These are phyloP conservation scores for Scylla paramamosain DNA, from an alignment of 1,140 invertebrate species.

Conservation along the genomic window DNA sequence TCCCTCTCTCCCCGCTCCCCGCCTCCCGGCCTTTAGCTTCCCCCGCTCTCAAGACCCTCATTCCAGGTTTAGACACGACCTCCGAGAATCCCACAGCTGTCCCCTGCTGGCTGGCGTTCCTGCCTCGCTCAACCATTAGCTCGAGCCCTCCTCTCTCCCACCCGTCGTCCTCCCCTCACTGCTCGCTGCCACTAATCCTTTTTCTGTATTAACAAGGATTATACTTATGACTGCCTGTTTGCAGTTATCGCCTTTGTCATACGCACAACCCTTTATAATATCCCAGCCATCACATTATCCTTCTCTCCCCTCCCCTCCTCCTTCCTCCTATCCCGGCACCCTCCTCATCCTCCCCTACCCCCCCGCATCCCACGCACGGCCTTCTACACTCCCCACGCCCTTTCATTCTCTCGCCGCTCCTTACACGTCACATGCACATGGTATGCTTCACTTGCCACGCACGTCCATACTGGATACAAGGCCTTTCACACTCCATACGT, in stretches of 20 bases:
- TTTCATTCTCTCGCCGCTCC: background rate
- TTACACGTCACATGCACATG: background rate
- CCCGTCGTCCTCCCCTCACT: background rate
- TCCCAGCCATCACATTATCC: background rate
- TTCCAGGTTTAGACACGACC: slow-evolving; percentile 20
- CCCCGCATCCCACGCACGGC: too few relatives aligned
- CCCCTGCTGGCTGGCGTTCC: background rate
- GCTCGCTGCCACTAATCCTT: background rate
- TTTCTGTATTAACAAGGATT: slow-evolving; percentile 22
- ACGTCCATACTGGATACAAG: background rate
- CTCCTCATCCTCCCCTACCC: background rate
- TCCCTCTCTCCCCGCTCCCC: background rate
- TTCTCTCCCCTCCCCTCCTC: background rate
- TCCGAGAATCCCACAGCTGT: slow-evolving; percentile 18
- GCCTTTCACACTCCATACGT: background rate
- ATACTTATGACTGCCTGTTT: slow-evolving; percentile 13
- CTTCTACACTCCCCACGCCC: background rate
- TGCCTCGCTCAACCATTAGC: background rate
- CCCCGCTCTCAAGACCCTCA: slow-evolving; percentile 9
- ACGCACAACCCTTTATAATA: background rate
- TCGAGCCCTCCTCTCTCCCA: background rate
- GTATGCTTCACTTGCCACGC: background rate
- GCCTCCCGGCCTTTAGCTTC: background rate
- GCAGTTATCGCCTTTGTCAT: slow-evolving; percentile 10
- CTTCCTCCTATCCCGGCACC: too few relatives aligned